Evolutionary conservation across 2,797 vertebrate genomes (phyloP).

Genomic region (Clarias pachynema): DNA sequence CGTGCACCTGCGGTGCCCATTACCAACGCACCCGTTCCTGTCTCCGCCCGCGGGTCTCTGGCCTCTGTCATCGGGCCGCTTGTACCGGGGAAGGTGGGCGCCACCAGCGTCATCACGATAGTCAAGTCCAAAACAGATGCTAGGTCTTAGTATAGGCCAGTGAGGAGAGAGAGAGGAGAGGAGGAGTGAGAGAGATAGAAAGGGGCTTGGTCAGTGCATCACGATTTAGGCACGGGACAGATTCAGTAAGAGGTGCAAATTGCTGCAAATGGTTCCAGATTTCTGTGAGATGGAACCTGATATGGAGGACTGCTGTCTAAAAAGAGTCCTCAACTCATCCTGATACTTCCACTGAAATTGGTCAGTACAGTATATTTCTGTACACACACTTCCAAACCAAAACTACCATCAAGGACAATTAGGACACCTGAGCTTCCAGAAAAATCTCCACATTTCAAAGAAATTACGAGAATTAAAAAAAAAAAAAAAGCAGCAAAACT

Average conservation of each 20-base stretch:
- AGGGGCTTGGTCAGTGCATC: slow-evolving; percentile 64
- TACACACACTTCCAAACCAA: slow-evolving; percentile 31
- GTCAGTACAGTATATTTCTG: slow-evolving; percentile 41
- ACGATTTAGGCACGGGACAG: slow-evolving; percentile 65
- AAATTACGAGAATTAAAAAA: slow-evolving; percentile 13
- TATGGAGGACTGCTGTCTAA: slow-evolving; percentile 4
- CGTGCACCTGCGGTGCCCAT: slow-evolving; percentile 87
- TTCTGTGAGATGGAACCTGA: slow-evolving; percentile 2
- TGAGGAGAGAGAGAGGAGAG: neutral
- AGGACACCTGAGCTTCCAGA: slow-evolving; percentile 56
- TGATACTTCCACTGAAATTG: slow-evolving; percentile 29
- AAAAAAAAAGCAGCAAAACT: slow-evolving; percentile 12
- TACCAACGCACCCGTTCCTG: slow-evolving; percentile 81
- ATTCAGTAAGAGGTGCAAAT: slow-evolving; percentile 30
- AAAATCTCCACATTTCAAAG: slow-evolving; percentile 34
- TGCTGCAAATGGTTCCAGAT: slow-evolving; percentile 10
- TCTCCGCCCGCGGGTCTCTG: slow-evolving; percentile 83
- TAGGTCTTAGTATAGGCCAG: slow-evolving; percentile 86
- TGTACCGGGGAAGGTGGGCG: slow-evolving; percentile 91
- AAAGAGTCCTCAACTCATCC: slow-evolving; percentile 23
- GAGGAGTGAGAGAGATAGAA: slow-evolving; percentile 34
- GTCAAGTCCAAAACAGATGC: slow-evolving; percentile 97
- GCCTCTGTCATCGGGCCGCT: slow-evolving; percentile 88
- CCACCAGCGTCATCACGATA: slow-evolving; percentile 98
- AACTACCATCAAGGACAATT: slow-evolving; percentile 31